These are phyloP conservation scores for Melanostoma mellinum DNA, from an alignment of 2,888 invertebrate species.

Conservation along the genomic window DNA sequence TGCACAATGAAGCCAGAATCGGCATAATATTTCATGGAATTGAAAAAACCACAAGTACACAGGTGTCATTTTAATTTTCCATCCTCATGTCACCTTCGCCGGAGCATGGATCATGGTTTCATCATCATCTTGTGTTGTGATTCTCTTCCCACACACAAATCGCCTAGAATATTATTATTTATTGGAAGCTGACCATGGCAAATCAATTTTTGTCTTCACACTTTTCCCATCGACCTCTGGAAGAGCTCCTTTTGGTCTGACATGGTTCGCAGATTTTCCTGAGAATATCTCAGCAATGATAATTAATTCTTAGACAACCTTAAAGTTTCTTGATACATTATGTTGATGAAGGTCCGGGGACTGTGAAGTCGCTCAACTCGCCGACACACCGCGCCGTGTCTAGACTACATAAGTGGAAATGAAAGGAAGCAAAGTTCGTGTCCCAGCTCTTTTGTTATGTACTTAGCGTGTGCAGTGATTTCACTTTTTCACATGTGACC, in stretches of 20 bases:
- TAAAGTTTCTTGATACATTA: slow-evolving; percentile 31
- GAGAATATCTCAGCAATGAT: slow-evolving; percentile 48
- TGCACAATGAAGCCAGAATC: not conserved
- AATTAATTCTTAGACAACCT: slow-evolving; percentile 56
- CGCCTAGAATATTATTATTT: slow-evolving; percentile 55
- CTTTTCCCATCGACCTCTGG: slow-evolving; percentile 43
- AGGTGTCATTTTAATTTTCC: slow-evolving; percentile 70
- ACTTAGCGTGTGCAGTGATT: slow-evolving; percentile 32
- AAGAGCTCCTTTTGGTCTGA: not conserved
- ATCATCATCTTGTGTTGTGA: slow-evolving; percentile 25
- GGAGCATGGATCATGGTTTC: slow-evolving; percentile 29
- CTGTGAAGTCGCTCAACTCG: not conserved
- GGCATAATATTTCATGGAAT: slow-evolving; percentile 38
- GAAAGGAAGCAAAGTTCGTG: slow-evolving; percentile 40
- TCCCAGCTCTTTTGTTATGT: slow-evolving; percentile 56
- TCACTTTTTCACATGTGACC: slow-evolving; percentile 65
- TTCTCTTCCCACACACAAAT: slow-evolving; percentile 50
- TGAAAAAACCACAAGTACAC: slow-evolving; percentile 68
- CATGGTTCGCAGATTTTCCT: slow-evolving; percentile 70
- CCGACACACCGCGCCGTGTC: slow-evolving; percentile 21
- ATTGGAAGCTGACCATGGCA: slow-evolving; percentile 60
- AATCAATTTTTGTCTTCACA: slow-evolving; percentile 66
- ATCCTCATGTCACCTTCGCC: slow-evolving; percentile 26
- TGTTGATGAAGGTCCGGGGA: slow-evolving; percentile 46
- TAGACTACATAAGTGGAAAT: slow-evolving; percentile 37